Evolutionary conservation across 2,797 vertebrate species (phyloP).

Genomic region (Alauda arvensis): DNA sequence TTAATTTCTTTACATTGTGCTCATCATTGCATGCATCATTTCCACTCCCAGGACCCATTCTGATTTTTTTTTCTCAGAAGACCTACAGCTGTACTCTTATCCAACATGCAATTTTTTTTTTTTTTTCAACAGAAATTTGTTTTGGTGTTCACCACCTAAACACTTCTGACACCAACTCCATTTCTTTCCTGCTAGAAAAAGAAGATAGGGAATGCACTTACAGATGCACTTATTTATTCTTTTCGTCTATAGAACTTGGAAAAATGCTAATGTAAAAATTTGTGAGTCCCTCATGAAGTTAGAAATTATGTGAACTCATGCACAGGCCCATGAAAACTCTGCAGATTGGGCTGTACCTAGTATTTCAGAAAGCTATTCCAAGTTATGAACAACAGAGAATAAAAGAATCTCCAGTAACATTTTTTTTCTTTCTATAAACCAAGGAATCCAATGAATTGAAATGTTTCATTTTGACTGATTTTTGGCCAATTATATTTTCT

Average conservation of each 20-base stretch:
- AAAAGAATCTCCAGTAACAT: background rate
- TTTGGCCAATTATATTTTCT: background rate
- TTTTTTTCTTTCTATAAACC: background rate
- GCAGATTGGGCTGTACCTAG: background rate
- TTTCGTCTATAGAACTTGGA: background rate
- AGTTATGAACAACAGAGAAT: background rate
- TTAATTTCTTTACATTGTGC: background rate
- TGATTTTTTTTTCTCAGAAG: background rate
- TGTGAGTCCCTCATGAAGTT: background rate
- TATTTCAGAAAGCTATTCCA: background rate
- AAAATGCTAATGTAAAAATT: background rate
- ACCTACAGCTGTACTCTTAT: background rate
- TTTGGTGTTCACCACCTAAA: background rate
- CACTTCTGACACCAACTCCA: background rate
- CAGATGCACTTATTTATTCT: background rate
- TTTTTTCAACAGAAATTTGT: background rate
- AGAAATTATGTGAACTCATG: background rate
- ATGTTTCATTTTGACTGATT: background rate
- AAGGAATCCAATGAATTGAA: background rate
- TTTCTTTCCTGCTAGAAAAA: background rate
- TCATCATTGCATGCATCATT: background rate
- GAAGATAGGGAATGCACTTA: background rate
- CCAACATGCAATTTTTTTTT: background rate
- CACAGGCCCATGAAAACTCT: background rate
- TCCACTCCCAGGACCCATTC: background rate